These are phyloP conservation scores for Lasioglossum zephyrum DNA, from an alignment of 2,888 invertebrate genomes.

Conservation along the genomic window DNA sequence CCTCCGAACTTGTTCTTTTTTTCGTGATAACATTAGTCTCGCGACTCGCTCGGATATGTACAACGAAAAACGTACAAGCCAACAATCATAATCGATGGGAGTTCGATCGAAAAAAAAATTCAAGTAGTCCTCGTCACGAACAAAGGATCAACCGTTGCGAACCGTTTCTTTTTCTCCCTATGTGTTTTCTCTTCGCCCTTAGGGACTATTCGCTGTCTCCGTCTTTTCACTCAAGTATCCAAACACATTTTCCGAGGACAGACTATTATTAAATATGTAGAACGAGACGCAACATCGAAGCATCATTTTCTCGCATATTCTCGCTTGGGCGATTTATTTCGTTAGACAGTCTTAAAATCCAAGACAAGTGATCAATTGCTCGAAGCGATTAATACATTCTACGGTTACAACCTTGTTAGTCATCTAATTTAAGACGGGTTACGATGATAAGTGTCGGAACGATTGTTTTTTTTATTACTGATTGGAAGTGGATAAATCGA, in stretches of 20 bases:
- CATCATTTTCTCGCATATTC: constrained; percentile 12
- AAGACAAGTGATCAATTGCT: constrained; percentile 46
- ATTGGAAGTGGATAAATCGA: constrained; percentile 40
- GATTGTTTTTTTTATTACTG: constrained; percentile 37
- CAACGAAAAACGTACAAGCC: neutral
- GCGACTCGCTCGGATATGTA: neutral
- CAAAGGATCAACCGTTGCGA: neutral
- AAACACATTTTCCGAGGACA: constrained; percentile 16
- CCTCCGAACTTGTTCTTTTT: neutral
- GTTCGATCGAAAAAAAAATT: neutral
- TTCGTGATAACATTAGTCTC: neutral
- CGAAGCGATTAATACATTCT: constrained; percentile 50
- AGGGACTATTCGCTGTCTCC: too few species aligned
- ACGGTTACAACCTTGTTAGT: constrained; percentile 43
- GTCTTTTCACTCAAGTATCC: neutral
- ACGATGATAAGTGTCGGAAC: constrained; percentile 36
- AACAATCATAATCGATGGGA: neutral
- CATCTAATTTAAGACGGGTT: constrained; percentile 45
- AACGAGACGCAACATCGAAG: constrained; percentile 35
- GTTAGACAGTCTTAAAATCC: constrained; percentile 55
- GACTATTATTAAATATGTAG: constrained; percentile 29
- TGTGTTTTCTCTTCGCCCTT: neutral
- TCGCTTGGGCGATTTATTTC: constrained; percentile 31
- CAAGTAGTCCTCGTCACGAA: neutral
- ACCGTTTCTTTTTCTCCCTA: neutral